phyloP scores from a whole-genome alignment of 2,113 vertebrate genomes.

The Leucosticte australis region DNA sequence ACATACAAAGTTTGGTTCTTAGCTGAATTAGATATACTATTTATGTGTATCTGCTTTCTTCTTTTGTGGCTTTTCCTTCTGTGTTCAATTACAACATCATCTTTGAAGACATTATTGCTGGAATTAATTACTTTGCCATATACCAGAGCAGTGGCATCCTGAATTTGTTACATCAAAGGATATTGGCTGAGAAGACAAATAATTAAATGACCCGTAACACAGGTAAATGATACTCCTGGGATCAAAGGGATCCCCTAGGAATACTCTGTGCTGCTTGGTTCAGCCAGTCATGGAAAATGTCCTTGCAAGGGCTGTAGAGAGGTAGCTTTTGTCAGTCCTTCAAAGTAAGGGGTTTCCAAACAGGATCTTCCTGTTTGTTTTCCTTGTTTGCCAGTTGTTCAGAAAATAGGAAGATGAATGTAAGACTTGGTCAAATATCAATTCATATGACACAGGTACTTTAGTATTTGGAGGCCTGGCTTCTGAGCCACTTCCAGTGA shows the following conservation, averaged over 20 bases:
- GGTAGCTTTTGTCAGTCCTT: conserved; percentile 25
- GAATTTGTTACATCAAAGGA: conserved; percentile 59
- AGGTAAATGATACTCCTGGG: conserved; percentile 32
- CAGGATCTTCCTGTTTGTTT: conserved; percentile 59
- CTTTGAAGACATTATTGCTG: not conserved
- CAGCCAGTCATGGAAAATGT: not conserved
- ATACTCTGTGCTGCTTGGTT: not conserved
- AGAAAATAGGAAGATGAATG: not conserved
- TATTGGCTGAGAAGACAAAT: conserved; percentile 34
- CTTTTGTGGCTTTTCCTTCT: not conserved
- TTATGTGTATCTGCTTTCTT: not conserved
- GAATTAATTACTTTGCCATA: conserved; percentile 20
- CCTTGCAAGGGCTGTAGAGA: not conserved
- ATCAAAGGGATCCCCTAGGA: conserved; percentile 44
- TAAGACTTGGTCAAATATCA: not conserved
- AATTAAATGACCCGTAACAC: conserved; percentile 51
- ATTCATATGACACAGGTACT: not conserved
- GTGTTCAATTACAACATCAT: not conserved
- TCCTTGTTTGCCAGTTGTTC: not conserved
- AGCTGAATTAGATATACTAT: not conserved
- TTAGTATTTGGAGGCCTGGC: not conserved
- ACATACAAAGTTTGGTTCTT: not conserved
- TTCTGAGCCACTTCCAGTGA: not conserved
- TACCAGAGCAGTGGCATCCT: not conserved
- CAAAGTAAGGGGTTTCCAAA: conserved; percentile 31